phyloP scores from a whole-genome alignment of 2,797 vertebrate species.

The Lepus townsendii region DNA sequence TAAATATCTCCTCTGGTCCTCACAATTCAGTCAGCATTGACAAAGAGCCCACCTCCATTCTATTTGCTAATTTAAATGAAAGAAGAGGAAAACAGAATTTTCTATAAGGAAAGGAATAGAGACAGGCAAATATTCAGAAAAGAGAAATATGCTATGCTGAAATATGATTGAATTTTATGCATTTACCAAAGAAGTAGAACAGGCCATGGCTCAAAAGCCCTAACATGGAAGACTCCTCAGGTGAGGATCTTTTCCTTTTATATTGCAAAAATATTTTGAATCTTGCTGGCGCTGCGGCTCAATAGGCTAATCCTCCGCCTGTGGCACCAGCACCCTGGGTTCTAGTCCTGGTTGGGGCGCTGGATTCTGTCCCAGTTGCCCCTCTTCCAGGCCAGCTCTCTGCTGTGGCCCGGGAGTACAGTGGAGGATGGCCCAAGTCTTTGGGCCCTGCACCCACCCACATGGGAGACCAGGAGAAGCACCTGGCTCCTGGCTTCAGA shows the following conservation, averaged over 20 bases:
- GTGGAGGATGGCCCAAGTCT: no score
- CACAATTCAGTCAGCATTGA: not conserved
- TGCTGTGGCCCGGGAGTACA: no score
- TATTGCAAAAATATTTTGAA: not conserved
- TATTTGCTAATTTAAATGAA: slow-evolving; percentile 30
- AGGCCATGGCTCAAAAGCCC: not conserved
- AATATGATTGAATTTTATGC: not conserved
- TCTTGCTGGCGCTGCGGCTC: not conserved
- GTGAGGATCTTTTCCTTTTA: not conserved
- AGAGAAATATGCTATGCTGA: not conserved
- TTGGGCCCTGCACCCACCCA: no score
- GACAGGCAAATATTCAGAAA: not conserved
- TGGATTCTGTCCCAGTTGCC: no score
- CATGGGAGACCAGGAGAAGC: no score
- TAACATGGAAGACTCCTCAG: not conserved
- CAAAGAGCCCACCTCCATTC: not conserved
- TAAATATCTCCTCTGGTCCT: not conserved
- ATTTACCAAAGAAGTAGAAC: not conserved
- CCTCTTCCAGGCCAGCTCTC: no score
- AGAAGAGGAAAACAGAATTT: not conserved
- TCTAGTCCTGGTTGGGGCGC: no score
- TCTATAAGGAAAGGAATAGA: not conserved
- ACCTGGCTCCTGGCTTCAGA: no score
- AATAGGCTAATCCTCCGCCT: no score
- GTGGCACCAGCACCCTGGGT: no score